A percentile compares a stretch with the other conserved stretches of the same genome.
Evolutionary conservation across 2,797 vertebrate genomes (phyloP).

Genomic region (Lagorchestes hirsutus): DNA sequence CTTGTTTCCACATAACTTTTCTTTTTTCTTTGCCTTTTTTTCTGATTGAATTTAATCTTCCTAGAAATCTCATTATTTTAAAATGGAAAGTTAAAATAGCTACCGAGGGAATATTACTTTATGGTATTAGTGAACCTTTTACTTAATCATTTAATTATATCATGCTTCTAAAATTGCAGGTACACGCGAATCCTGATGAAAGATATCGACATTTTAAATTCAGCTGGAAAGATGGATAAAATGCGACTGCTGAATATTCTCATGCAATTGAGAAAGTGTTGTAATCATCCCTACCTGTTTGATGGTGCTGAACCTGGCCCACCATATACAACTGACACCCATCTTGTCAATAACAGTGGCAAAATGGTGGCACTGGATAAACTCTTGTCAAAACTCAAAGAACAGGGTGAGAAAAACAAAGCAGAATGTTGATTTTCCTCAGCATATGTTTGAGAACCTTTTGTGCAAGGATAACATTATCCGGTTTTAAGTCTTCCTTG

Average conservation of each 20-base stretch:
- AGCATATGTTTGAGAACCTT: not conserved
- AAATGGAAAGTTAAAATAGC: slow-evolving; percentile 42
- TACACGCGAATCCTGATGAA: slow-evolving; percentile 91
- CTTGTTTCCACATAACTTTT: slow-evolving; percentile 37
- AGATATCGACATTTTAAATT: slow-evolving; percentile 90
- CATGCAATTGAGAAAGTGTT: slow-evolving; percentile 90
- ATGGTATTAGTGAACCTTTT: slow-evolving; percentile 28
- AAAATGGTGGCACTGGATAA: slow-evolving; percentile 91
- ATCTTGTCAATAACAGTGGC: slow-evolving; percentile 89
- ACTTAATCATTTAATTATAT: slow-evolving; percentile 66
- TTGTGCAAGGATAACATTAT: slow-evolving; percentile 47
- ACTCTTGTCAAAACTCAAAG: slow-evolving; percentile 87
- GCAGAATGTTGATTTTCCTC: not conserved
- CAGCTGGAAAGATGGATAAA: slow-evolving; percentile 91
- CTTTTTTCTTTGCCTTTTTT: not conserved
- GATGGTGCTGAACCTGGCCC: slow-evolving; percentile 90
- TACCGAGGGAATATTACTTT: slow-evolving; percentile 42
- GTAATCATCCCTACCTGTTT: slow-evolving; percentile 90
- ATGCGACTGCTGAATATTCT: slow-evolving; percentile 91
- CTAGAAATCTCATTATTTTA: slow-evolving; percentile 38
- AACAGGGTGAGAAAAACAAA: slow-evolving; percentile 85
- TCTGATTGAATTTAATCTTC: not conserved
- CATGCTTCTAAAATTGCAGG: slow-evolving; percentile 80
- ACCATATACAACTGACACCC: slow-evolving; percentile 90
- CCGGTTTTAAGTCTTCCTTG: not conserved